Evolutionary conservation across 2,888 invertebrate genomes (phyloP).

Genomic region (Agonopterix heracliana): DNA sequence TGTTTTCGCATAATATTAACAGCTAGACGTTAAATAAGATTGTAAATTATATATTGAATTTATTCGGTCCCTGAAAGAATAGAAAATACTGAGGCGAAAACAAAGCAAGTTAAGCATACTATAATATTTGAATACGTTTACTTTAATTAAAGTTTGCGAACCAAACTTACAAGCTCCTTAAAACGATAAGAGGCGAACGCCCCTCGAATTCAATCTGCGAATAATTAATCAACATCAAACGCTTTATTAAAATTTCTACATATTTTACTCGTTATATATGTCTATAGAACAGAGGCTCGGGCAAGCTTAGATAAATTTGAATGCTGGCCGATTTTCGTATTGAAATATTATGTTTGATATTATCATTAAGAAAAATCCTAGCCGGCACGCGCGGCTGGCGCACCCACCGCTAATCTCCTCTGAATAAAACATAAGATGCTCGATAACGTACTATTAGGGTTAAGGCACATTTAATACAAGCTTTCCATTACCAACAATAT

Average conservation of each 20-base stretch:
- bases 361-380: constrained; percentile 55
- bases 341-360: constrained; percentile 41
- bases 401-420: constrained; percentile 56
- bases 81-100: too few relatives aligned
- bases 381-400: constrained; percentile 41
- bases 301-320: neutral
- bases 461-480: constrained; percentile 60
- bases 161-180: constrained; percentile 1
- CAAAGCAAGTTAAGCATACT: too few relatives aligned
- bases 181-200: neutral
- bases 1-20: neutral
- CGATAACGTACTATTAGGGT: constrained; percentile 67
- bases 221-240: constrained; percentile 46
- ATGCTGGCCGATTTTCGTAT: constrained; percentile 28
- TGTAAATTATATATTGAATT: too few relatives aligned
- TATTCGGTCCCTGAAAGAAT: too few relatives aligned
- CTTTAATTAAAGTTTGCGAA: too few relatives aligned
- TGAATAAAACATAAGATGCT: constrained; percentile 73
- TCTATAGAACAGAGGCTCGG: too few relatives aligned
- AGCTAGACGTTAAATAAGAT: too few relatives aligned
- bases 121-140: too few relatives aligned
- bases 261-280: constrained; percentile 6
- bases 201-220: constrained; percentile 20
- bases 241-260: constrained; percentile 22
- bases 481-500: constrained; percentile 56